Conservation (phyloP, 2,797 vertebrate genomes). For the Spinibarbus caldwelli region DNA sequence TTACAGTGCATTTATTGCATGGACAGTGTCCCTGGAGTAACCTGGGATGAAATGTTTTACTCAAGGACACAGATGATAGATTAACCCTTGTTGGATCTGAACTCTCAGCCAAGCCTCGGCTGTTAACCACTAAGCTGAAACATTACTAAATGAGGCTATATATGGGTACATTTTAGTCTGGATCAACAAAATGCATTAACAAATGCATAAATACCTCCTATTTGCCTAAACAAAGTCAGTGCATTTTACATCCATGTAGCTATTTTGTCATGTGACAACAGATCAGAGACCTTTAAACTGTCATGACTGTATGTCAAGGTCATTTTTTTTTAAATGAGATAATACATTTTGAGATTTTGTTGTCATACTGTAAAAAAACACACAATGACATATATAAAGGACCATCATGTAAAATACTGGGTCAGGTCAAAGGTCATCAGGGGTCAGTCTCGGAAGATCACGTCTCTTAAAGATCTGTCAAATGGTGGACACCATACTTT, state of each 20-base stretch:
- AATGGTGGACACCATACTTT: neutral
- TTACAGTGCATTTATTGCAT: neutral
- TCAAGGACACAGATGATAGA: neutral
- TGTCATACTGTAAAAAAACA: neutral
- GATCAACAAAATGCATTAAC: neutral
- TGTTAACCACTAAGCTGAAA: neutral
- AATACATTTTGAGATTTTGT: neutral
- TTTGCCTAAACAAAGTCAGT: neutral
- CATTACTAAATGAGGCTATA: neutral
- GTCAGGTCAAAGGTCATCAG: constrained; percentile 10
- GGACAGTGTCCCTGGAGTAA: neutral
- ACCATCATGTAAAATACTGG: neutral
- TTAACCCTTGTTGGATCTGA: neutral
- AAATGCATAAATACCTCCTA: neutral
- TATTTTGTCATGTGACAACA: constrained; percentile 4
- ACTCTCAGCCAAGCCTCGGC: neutral
- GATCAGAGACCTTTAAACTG: neutral
- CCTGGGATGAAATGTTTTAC: constrained; percentile 1
- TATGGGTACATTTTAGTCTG: neutral
- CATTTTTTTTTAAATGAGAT: neutral
- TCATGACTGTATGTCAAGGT: neutral
- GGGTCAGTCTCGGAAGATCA: neutral
- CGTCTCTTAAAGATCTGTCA: neutral
- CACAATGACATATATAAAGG: neutral
- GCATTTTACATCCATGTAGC: neutral